Base-by-base conservation (phyloP, 2,888 invertebrate genomes). In the Latheticus oryzae region DNA sequence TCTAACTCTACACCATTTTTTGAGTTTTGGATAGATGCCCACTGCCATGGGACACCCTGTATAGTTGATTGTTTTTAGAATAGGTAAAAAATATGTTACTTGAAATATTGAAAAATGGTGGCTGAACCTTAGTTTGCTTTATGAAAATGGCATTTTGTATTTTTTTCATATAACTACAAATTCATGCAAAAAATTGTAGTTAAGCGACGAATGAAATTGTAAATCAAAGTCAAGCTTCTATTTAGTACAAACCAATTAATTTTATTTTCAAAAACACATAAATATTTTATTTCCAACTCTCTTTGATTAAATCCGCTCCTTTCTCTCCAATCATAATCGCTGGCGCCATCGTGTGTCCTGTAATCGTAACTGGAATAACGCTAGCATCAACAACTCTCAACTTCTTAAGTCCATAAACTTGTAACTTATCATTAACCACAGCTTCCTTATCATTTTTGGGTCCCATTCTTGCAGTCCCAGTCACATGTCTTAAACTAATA, bases 381-480 rank as follows among this genome's bases (percentile, higher is more conserved):
- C 84, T 84, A 1, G 81, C 82, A 63, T 85, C 85, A 1, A 79
- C 80, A 0, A 85, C 84, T 26, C 85, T 74, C 11, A 85, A 73
- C 2, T 78, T 73, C 5, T 77, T 66, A 3, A 85, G 71, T 0
- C 88, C 88, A 63, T 85, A 80, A 0, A 89, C 88, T 60, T 82
- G 80, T 11, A 87, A 74, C 60, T 85, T 80, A 1, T 84, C 81
- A 71, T 86, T 85, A 0, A 89, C 88, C 1, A 90, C 86, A 0
- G 88, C 85, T 0, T 77, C 79, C 0, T 83, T 81, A 68, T 89
- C 88, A 0, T 73, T 78, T 15, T 26, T 12, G 8, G 45, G 48
- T 4, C 53, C 51, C 51, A 57, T 57, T 19, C 45, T 28, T 7
- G 87, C 87, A 0, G 89, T 88, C 2, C 85, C 85, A n/a, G 66